A percentile compares a stretch with the other conserved stretches of the same genome.
Conservation (phyloP, 2,888 invertebrate genomes). For the Cremastinae sp. region DNA sequence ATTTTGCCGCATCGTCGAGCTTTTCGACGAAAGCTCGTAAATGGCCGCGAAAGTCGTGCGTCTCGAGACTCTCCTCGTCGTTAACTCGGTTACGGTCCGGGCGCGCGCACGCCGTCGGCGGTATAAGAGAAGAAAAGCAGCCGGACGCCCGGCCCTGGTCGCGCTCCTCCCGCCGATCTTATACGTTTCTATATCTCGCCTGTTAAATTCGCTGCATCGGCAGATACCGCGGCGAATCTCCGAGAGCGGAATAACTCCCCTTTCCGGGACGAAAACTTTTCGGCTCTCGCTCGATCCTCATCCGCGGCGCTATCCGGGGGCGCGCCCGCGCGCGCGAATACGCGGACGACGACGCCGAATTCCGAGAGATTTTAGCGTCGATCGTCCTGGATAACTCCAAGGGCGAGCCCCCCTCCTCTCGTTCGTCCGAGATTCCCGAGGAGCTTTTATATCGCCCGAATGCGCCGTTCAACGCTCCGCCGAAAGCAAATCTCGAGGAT, state of each 20-base stretch:
- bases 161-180: conserved; percentile 13
- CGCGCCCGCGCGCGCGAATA: conserved; percentile 32
- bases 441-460: conserved; percentile 41
- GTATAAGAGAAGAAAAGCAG: not conserved
- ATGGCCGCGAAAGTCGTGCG: conserved; percentile 41
- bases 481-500: conserved; percentile 30
- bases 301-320: conserved; percentile 3
- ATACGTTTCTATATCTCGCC: conserved; percentile 7
- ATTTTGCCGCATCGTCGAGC: conserved; percentile 34
- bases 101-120: conserved; percentile 17
- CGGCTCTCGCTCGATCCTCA: conserved; percentile 13
- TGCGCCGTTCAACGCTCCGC: conserved; percentile 32
- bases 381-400: conserved; percentile 43
- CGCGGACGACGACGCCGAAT: conserved; percentile 24
- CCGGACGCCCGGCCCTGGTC: conserved; percentile 12
- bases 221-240: conserved; percentile 36
- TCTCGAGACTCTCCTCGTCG: conserved; percentile 36
- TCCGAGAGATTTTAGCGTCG: conserved; percentile 16
- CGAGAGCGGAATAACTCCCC: conserved; percentile 48
- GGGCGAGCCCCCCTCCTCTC: conserved; percentile 18
- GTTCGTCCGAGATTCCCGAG: conserved; percentile 26
- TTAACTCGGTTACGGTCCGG: conserved; percentile 52
- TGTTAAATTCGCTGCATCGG: conserved; percentile 51
- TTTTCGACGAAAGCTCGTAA: conserved; percentile 48
- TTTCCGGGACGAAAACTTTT: conserved; percentile 43